Base-by-base conservation (phyloP, 2,888 invertebrate genomes). In the Campoplex nolae region DNA sequence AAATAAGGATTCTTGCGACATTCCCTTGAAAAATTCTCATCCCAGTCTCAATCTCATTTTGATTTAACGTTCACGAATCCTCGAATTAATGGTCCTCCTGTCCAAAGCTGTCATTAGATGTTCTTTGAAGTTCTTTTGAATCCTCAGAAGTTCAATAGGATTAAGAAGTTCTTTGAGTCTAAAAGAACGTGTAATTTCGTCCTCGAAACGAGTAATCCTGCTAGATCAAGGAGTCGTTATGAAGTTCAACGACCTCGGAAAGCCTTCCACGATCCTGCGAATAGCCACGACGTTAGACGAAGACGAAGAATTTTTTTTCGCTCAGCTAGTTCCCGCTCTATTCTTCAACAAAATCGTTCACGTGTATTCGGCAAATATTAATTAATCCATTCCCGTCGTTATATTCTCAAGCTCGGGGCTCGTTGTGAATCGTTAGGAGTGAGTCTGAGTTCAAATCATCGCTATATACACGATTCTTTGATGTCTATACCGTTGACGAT, bases 231-330 rank as follows among this genome's bases (percentile, higher is more conserved):
- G 73, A 83, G 56, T 78, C 78, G 45, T 84, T 56, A 67, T 54
- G 42, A 68, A 45, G 84, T 80, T 84, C 80, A 80, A 84, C 70
- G 84, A 65, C 84, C 84, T 58, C 76, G 54, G 51, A 71, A 45
- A 73, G 62, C 42, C 18, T 84, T 80, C 48, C 8, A 71, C 62
- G 70, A 65, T 6, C 62, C 62, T 58, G 76, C 76, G 42, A 77
- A 77, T 67, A 56, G 71, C 76, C 58, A 81, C 65, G 56, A 76
- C 48, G n/a, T 58, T 38, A 45, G 75, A 75, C 75, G 42, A 35
- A 28, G 62, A 62, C 62, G 32, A 32, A 62, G 62, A 23, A 23
- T 23, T 6, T 32, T 32, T 62, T 62, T 77, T 77, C 48, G 35
- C 32, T 48, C 73, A 45, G 32, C 54, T 56, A 45, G 45, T 68